A percentile compares a stretch with the other conserved stretches of the same genome.
phyloP scores from a whole-genome alignment of 1,140 invertebrate species.

The Drosophila dunni region DNA sequence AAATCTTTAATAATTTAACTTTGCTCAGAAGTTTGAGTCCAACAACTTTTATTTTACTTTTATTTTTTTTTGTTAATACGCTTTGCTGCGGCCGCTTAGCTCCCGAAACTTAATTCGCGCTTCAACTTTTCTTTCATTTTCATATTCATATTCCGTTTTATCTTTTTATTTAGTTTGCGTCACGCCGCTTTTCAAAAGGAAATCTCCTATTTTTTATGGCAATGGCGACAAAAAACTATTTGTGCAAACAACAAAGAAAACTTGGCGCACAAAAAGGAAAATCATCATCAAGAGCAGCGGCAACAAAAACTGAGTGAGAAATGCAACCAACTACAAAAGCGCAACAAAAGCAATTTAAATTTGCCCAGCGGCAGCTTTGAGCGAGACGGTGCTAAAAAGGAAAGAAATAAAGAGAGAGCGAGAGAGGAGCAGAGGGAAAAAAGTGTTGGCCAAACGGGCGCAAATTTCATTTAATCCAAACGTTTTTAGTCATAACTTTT shows the following conservation, averaged over 20 bases:
- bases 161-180: constrained; percentile 20
- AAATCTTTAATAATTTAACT: constrained; percentile 73
- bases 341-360: constrained; percentile 83
- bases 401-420: neutral
- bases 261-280: constrained; percentile 76
- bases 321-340: constrained; percentile 74
- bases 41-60: constrained; percentile 55
- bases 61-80: constrained; percentile 75
- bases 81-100: constrained; percentile 76
- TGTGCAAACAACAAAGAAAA: constrained; percentile 83
- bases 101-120: constrained; percentile 72
- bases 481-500: constrained; percentile 80
- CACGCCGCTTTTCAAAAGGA: constrained; percentile 70
- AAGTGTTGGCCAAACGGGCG: constrained; percentile 56
- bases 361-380: constrained; percentile 65
- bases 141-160: constrained; percentile 34
- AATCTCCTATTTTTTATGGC: constrained; percentile 71
- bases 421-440: neutral
- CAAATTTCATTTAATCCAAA: constrained; percentile 72
- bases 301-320: constrained; percentile 33
- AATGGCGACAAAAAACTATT: constrained; percentile 75
- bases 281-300: constrained; percentile 63
- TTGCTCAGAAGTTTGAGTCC: constrained; percentile 11
- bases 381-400: neutral
- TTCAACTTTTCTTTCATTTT: constrained; percentile 27